Conservation (phyloP, 1,140 invertebrate genomes). For the Sminthurides bifidus region DNA sequence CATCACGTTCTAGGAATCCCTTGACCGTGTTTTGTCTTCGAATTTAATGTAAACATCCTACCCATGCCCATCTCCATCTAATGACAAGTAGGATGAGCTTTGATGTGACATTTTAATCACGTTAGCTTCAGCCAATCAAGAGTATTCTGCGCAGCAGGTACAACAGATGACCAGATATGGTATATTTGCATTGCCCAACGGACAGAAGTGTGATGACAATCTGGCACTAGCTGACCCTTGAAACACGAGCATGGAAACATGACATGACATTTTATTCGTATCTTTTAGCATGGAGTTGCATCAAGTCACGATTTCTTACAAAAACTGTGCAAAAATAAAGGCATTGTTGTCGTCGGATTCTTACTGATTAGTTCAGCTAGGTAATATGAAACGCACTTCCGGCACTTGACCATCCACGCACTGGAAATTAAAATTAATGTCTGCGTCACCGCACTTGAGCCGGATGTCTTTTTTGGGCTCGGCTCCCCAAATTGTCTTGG, state of each 20-base stretch:
- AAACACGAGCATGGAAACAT: too few species aligned
- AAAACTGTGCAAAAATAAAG: neutral
- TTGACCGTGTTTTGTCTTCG: too few species aligned
- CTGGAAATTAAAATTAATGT: neutral
- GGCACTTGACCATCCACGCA: neutral
- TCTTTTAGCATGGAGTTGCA: neutral
- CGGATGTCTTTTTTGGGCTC: neutral
- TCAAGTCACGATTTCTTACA: neutral
- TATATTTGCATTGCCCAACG: neutral
- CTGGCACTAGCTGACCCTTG: too few species aligned
- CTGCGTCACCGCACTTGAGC: neutral
- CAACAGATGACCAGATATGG: too few species aligned
- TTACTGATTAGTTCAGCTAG: neutral
- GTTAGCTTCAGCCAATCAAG: too few species aligned
- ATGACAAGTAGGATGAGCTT: too few species aligned
- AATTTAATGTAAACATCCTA: too few species aligned
- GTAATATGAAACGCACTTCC: neutral
- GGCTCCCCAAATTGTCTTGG: slow-evolving; percentile 1
- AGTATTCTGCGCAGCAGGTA: too few species aligned
- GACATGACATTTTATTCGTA: neutral
- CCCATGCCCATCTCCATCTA: too few species aligned
- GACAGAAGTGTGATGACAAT: neutral
- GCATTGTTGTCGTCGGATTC: neutral
- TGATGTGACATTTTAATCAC: too few species aligned
- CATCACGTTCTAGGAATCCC: too few species aligned